Evolutionary conservation across 2,113 vertebrate species (phyloP).

Genomic region (Marcusenius ussheri): DNA sequence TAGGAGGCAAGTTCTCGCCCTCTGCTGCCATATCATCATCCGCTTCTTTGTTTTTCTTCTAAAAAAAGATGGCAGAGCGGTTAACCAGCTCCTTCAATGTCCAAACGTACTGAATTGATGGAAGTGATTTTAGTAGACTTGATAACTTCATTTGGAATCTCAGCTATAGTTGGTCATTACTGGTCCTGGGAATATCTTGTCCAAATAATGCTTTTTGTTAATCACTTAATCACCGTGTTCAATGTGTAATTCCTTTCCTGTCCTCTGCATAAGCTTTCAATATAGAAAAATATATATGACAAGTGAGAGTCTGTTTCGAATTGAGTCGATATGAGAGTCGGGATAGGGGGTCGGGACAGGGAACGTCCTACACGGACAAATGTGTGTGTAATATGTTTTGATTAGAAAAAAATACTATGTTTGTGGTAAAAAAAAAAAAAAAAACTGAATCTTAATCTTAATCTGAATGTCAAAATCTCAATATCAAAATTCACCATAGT

Average conservation of each 20-base stretch:
- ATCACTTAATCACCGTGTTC: background rate
- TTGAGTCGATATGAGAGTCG: background rate
- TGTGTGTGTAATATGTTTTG: background rate
- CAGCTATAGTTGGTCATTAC: background rate
- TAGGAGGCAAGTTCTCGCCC: constrained; percentile 75
- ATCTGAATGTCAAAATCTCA: background rate
- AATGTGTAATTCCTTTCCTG: background rate
- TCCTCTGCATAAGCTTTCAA: background rate
- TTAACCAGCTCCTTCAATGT: background rate
- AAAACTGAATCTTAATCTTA: background rate
- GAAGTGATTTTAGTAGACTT: background rate
- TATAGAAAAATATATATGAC: background rate
- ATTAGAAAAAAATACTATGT: background rate
- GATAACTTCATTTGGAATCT: background rate
- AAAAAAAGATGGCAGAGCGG: background rate
- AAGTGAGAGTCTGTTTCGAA: background rate
- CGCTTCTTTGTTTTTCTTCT: constrained; percentile 69
- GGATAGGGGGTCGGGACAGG: background rate
- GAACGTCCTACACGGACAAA: background rate
- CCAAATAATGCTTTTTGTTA: background rate
- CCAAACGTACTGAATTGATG: background rate
- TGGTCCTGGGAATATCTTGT: background rate
- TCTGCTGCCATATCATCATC: constrained; percentile 63
- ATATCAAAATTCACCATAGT: background rate
- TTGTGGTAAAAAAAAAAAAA: background rate